These are phyloP conservation scores for Kryptopterus vitreolus DNA, from an alignment of 2,797 vertebrate species.

Conservation along the genomic window DNA sequence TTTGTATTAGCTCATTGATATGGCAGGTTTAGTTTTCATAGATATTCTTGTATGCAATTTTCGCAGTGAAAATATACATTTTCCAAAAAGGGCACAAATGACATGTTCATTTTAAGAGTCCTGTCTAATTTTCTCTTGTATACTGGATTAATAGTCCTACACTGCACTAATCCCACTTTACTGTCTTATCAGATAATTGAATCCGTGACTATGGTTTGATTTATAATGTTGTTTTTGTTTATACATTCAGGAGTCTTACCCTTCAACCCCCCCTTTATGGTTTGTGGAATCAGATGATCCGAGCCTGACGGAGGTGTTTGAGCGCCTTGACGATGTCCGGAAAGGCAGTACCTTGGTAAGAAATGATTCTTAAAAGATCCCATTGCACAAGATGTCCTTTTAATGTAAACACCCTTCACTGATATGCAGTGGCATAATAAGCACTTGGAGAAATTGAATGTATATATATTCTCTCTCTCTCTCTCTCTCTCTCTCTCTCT, in stretches of 20 bases:
- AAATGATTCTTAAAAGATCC: neutral
- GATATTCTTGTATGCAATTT: too few relatives aligned
- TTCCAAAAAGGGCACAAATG: too few relatives aligned
- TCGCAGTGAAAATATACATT: too few relatives aligned
- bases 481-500: constrained; percentile 10
- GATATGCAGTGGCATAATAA: neutral
- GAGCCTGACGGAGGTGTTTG: constrained; percentile 91
- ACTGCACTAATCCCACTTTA: too few relatives aligned
- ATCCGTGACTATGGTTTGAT: too few relatives aligned
- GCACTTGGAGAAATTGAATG: neutral
- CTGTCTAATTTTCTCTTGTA: too few relatives aligned
- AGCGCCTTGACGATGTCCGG: constrained; percentile 91
- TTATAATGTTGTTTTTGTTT: too few relatives aligned
- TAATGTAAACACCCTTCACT: neutral
- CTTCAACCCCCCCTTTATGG: constrained; percentile 96
- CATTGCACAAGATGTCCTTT: neutral
- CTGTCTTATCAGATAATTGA: too few relatives aligned
- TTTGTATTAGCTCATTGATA: too few relatives aligned
- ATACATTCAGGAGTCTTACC: constrained; percentile 87
- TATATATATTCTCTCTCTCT: neutral
- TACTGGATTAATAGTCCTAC: too few relatives aligned
- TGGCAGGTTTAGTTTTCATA: too few relatives aligned
- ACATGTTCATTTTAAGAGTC: too few relatives aligned
- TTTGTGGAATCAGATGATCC: constrained; percentile 99
- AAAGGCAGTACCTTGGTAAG: constrained; percentile 91